Evolutionary conservation across 2,888 invertebrate species (phyloP).

Genomic region (Hypolimnas misippus): DNA sequence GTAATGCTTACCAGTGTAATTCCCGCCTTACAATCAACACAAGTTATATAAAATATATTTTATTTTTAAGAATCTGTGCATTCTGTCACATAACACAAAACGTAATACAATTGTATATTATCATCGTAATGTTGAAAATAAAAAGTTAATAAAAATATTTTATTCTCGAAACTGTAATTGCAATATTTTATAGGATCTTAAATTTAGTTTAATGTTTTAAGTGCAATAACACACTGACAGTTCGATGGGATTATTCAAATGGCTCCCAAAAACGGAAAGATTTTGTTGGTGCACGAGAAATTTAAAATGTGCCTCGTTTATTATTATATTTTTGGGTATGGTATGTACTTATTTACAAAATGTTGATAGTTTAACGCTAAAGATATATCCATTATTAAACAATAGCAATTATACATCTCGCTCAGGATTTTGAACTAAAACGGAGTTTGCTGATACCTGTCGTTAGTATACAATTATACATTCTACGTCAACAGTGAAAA

Average conservation of each 20-base stretch:
- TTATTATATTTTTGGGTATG: conserved; percentile 49
- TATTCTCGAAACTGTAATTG: conserved; percentile 17
- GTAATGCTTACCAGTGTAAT: no score
- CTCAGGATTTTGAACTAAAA: no score
- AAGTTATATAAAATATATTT: not conserved
- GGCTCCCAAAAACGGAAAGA: conserved; percentile 49
- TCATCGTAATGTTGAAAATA: conserved; percentile 17
- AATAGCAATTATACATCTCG: not conserved
- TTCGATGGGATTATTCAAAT: conserved; percentile 49
- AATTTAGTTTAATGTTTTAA: conserved; percentile 31
- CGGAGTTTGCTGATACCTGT: no score
- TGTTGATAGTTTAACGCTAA: not conserved
- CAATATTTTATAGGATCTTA: conserved; percentile 25
- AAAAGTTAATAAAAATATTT: conserved; percentile 26
- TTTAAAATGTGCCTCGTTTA: conserved; percentile 49
- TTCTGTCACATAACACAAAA: conserved; percentile 5
- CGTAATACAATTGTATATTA: conserved; percentile 12
- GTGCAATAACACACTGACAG: conserved; percentile 21
- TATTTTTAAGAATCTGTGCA: conserved; percentile 3
- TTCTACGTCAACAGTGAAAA: no score
- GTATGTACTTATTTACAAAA: conserved; percentile 41
- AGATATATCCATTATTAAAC: not conserved
- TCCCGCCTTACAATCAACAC: no score
- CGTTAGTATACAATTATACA: no score
- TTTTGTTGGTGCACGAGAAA: conserved; percentile 57